phyloP scores from a whole-genome alignment of 2,888 invertebrate species.

The Thymelicus acteon region DNA sequence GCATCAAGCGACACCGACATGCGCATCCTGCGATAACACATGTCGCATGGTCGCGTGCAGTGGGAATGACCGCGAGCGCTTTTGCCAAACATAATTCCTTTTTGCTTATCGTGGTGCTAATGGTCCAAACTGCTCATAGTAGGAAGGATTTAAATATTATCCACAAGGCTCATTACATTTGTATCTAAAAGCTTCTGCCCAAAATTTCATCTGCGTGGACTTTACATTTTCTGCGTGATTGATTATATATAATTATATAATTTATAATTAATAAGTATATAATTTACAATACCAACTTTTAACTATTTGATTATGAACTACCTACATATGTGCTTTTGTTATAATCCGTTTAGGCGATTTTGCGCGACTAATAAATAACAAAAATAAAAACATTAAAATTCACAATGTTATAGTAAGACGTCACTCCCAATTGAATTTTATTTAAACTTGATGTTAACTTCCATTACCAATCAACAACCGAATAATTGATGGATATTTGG shows the following conservation, averaged over 20 bases:
- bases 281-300: too few relatives aligned
- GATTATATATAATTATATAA: too few relatives aligned
- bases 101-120: slow-evolving; percentile 12
- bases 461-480: background rate
- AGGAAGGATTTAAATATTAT: background rate
- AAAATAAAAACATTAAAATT: too few relatives aligned
- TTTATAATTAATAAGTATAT: too few relatives aligned
- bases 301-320: too few relatives aligned
- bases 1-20: slow-evolving; percentile 37
- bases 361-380: too few relatives aligned
- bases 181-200: too few relatives aligned
- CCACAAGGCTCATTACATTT: background rate
- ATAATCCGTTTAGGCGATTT: too few relatives aligned
- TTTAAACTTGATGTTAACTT: background rate
- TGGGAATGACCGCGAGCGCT: slow-evolving; percentile 54
- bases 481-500: background rate
- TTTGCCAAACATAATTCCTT: slow-evolving; percentile 48
- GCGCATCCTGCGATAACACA: slow-evolving; percentile 54
- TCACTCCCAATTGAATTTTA: background rate
- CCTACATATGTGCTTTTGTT: too few relatives aligned
- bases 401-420: too few relatives aligned
- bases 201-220: too few relatives aligned
- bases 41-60: slow-evolving; percentile 24
- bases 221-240: too few relatives aligned
- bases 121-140: background rate